Base-by-base conservation (phyloP, 2,113 vertebrate species). In the Paralichthys olivaceus region DNA sequence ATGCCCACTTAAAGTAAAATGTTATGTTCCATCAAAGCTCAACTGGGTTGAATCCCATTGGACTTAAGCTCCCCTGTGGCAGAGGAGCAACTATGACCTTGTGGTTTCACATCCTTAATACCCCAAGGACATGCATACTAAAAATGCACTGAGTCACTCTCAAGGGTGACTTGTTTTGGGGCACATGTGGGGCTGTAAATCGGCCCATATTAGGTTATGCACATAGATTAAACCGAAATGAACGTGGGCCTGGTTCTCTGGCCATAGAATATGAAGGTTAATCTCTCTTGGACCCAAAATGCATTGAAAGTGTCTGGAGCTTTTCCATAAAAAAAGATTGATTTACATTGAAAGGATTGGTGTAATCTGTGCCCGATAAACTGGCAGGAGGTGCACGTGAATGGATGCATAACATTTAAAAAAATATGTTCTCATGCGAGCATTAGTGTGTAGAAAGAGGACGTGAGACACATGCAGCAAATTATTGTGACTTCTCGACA, bases 51-150 rank as follows among this genome's bases (percentile, higher is more conserved):
- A 75, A 79, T 86, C 81, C 75, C 76, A 72, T 80, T 60, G 56
- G 69, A 84, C 40, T 81, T 61, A 47, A 49, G 28, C 75, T 72
- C 47, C 32, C 84, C 77, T 62, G 81, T 78, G 80, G 62, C 84
- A 72, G 79, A 57, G 58, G 23, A 77, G 65, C 62, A 76, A 75
- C 83, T 58, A 51, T 82, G 76, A 90, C 80, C 86, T 86, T 76
- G 60, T 79, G 51, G 79, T 62, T 77, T 86, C 69, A 71, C 54
- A 60, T 73, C 80, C 58, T 34, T n/a, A 72, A 83, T 77, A 72
- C 68, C 67, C 56, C 51, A 32, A 32, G 62, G 62, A 66, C 60
- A 76, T 59, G 47, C 40, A 73, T 56, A 17, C 85, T 87, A 73
- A 80, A 91, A 92, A 88, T 83, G 84, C 26, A 60, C 67, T 8